Evolutionary conservation across 2,888 invertebrate species (phyloP).

Genomic region (Ectemnius cavifrons): DNA sequence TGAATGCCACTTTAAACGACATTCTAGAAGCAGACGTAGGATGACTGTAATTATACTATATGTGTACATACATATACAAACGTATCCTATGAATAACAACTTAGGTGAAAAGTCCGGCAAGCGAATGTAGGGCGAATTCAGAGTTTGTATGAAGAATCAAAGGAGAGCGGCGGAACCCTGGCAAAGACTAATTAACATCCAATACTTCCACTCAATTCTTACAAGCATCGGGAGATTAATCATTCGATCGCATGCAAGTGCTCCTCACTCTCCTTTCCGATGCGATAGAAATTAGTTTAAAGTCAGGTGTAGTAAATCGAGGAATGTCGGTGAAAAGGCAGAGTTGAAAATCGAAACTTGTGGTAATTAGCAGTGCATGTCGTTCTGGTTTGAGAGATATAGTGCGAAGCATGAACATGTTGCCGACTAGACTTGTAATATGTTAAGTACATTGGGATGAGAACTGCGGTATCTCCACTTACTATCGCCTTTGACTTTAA

Average conservation of each 20-base stretch:
- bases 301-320: slow-evolving; percentile 45
- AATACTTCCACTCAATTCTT: neutral
- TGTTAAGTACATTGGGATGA: slow-evolving; percentile 9
- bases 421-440: slow-evolving; percentile 30
- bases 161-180: neutral
- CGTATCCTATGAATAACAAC: slow-evolving; percentile 34
- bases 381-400: slow-evolving; percentile 42
- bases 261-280: neutral
- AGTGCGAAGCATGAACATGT: slow-evolving; percentile 53
- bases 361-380: slow-evolving; percentile 49
- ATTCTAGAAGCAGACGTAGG: slow-evolving; percentile 57
- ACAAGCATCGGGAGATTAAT: too few relatives aligned
- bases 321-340: slow-evolving; percentile 16
- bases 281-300: slow-evolving; percentile 51
- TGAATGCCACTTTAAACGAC: slow-evolving; percentile 55
- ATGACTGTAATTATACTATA: slow-evolving; percentile 44
- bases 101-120: slow-evolving; percentile 35
- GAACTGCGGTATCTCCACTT: neutral
- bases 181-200: neutral
- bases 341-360: slow-evolving; percentile 20
- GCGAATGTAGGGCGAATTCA: neutral
- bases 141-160: neutral
- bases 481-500: slow-evolving; percentile 60
- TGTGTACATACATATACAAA: slow-evolving; percentile 47
- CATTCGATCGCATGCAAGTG: too few relatives aligned